These are phyloP conservation scores for Tricholauxania praeusta DNA, from an alignment of 2,888 invertebrate genomes.

Conservation along the genomic window DNA sequence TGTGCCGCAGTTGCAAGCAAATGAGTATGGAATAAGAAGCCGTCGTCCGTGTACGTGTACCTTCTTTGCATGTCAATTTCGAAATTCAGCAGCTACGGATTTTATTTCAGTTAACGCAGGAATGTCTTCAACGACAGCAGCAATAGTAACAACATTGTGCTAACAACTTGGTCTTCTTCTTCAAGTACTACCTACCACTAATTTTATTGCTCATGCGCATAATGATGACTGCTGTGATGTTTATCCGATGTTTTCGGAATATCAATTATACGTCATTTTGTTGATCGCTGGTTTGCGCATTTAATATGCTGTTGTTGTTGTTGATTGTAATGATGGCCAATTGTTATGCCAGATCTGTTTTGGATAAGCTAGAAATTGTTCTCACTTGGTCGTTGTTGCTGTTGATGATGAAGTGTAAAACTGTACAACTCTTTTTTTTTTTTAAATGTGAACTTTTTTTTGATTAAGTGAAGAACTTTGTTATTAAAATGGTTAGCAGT, in stretches of 20 bases:
- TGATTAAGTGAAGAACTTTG: constrained; percentile 57
- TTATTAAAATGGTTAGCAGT: background rate
- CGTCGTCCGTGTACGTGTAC: background rate
- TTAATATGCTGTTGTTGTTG: constrained; percentile 3
- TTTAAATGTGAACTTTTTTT: constrained; percentile 59
- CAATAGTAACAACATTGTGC: background rate
- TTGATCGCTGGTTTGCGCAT: background rate
- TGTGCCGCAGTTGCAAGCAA: background rate
- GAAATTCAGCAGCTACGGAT: background rate
- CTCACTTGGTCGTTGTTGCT: background rate
- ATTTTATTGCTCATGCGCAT: constrained; percentile 23
- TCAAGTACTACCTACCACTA: too few species aligned
- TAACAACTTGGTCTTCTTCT: background rate
- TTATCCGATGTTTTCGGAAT: constrained; percentile 59
- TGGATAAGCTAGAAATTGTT: constrained; percentile 18
- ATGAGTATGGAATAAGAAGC: too few species aligned
- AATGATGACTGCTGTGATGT: constrained; percentile 46
- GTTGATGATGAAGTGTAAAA: constrained; percentile 51
- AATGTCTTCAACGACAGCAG: background rate
- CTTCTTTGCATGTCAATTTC: constrained; percentile 14
- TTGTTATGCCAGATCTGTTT: constrained; percentile 6
- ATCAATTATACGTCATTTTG: constrained; percentile 61
- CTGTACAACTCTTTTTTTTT: constrained; percentile 55
- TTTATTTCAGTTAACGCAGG: background rate
- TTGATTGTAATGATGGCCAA: constrained; percentile 16